Percentiles rank a stretch among this genome's conserved stretches.
Evolutionary conservation across 2,113 vertebrate species (phyloP).

Genomic region (Poecile atricapillus): DNA sequence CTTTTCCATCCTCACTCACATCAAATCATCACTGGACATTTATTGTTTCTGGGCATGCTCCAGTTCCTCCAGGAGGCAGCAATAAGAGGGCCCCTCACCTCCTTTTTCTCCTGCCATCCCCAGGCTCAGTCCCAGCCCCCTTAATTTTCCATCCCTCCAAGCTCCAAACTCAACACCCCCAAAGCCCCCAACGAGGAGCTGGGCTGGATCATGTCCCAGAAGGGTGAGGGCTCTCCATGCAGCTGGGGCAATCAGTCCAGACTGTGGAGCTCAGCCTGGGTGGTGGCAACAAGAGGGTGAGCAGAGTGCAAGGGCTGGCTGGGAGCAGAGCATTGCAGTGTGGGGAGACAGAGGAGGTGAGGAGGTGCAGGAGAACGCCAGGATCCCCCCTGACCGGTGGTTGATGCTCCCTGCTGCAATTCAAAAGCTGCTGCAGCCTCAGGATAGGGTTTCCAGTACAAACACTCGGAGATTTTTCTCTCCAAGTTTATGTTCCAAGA

Average conservation of each 20-base stretch:
- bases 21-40: conserved; percentile 49
- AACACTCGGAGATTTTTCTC: conserved; percentile 34
- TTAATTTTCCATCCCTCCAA: neutral
- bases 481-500: conserved; percentile 48
- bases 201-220: neutral
- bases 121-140: neutral
- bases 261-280: neutral
- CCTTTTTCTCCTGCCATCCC: conserved; percentile 34
- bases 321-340: neutral
- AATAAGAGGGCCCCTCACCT: conserved; percentile 6
- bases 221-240: neutral
- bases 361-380: neutral
- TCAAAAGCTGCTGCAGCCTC: neutral
- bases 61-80: conserved; percentile 39
- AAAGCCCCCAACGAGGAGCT: neutral
- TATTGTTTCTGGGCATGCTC: conserved; percentile 65
- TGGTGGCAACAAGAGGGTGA: neutral
- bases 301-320: neutral
- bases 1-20: conserved; percentile 48
- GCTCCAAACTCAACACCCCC: neutral
- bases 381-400: neutral
- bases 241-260: neutral
- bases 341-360: neutral
- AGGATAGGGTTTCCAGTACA: conserved; percentile 33
- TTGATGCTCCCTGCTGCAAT: conserved; percentile 30